Base-by-base conservation (phyloP, 2,113 vertebrate genomes). In the Poeciliopsis prolifica region DNA sequence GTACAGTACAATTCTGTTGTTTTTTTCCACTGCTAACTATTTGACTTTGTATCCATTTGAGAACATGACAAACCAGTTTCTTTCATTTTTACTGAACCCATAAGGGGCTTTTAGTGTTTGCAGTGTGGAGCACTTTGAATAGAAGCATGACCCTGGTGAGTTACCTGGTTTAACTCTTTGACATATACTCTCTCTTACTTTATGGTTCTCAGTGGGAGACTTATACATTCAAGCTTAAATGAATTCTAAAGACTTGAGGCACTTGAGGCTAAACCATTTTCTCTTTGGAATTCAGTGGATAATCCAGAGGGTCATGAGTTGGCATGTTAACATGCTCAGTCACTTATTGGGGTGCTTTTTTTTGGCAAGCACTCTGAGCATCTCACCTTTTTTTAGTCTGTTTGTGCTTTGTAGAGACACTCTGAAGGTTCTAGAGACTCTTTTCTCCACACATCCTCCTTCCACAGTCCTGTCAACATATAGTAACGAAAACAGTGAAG, bases 371-470 rank as follows among this genome's bases (percentile, higher is more conserved):
- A 75, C 77, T n/a, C 62, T 66, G 65, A 76, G 54, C 74, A 72
- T 70, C 61, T 10, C 17, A 19, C 19, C 61, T 80, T 80, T 80
- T 86, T 62, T 58, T 67, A 81, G 65, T 51, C 78, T 75, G 40
- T 54, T 62, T 5, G 40, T 77, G 69, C 51, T 70, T 30, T 68
- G 24, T 61, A 60, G 65, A 85, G 75, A 61, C 71, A 78, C 83
- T 68, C 42, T 60, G 74, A 80, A 86, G 63, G 83, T 78, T 44
- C 71, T 80, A 76, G 66, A 79, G 74, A 75, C 65, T 76, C 78
- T 84, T 79, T 85, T 88, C 83, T 77, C 24, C 48, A 54, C 58
- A 73, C 65, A 89, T 77, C 48, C 76, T 40, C 44, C 68, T 65
- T 37, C 12, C 70, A 64, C 73, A 65, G 44, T 64, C 64, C 67